These are phyloP conservation scores for Enhydra lutris DNA, from an alignment of 2,113 vertebrate species.

Conservation along the genomic window DNA sequence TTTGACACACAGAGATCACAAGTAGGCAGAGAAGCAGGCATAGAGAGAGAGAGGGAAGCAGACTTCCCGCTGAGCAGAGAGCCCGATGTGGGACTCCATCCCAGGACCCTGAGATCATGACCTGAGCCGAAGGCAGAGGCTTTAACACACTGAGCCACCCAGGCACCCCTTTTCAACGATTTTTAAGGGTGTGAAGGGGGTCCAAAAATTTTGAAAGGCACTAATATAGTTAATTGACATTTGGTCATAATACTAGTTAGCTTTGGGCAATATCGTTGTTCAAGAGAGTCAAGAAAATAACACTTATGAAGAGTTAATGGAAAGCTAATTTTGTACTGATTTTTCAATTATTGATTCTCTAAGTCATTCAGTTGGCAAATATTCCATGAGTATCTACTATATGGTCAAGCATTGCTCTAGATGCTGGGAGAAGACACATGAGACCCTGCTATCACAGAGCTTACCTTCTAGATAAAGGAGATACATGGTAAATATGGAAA, in stretches of 20 bases:
- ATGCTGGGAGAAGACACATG: not conserved
- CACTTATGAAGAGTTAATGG: not conserved
- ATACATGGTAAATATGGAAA: not conserved
- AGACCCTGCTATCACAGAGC: fast-evolving
- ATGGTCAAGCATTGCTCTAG: not conserved
- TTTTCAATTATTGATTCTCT: not conserved
- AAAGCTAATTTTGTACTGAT: not conserved
- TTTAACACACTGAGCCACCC: too few species aligned
- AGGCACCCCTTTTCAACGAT: not conserved
- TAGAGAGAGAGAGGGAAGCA: too few species aligned
- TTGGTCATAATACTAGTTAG: not conserved
- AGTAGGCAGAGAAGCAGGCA: too few species aligned
- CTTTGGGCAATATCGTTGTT: not conserved
- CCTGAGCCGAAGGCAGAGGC: too few species aligned
- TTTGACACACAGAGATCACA: too few species aligned
- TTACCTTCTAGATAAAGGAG: not conserved
- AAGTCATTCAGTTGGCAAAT: not conserved
- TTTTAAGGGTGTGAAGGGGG: not conserved
- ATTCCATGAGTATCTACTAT: not conserved
- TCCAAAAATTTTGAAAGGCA: not conserved
- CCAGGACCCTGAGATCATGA: too few species aligned
- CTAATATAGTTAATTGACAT: not conserved
- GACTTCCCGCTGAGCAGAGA: too few species aligned
- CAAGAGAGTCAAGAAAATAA: not conserved
- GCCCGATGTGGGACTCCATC: too few species aligned